Percentiles rank a stretch among this genome's conserved stretches.
Conservation (phyloP, 2,888 invertebrate species). For the Mactromeris polynyma region DNA sequence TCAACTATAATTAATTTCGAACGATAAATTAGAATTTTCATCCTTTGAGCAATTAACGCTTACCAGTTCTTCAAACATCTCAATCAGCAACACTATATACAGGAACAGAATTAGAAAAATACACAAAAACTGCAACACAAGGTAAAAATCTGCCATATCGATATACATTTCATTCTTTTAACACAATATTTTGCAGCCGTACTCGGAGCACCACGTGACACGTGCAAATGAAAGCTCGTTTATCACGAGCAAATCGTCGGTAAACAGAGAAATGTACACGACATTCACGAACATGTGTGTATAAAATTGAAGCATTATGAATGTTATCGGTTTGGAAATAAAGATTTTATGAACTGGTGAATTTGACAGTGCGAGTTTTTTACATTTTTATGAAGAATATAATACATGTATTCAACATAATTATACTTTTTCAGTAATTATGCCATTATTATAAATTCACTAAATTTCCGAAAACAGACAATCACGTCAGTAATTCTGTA, state of each 20-base stretch:
- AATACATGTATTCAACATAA: too few relatives aligned
- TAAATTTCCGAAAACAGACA: too few relatives aligned
- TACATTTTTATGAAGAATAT: too few relatives aligned
- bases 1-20: not conserved
- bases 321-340: too few relatives aligned
- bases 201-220: not conserved
- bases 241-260: not conserved
- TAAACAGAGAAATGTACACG: too few relatives aligned
- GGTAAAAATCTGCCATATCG: not conserved
- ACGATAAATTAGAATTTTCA: not conserved
- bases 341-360: too few relatives aligned
- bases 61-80: not conserved
- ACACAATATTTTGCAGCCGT: not conserved
- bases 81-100: conserved; percentile 3
- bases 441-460: too few relatives aligned
- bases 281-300: too few relatives aligned
- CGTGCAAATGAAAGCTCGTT: not conserved
- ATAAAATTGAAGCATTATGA: too few relatives aligned
- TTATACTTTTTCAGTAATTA: too few relatives aligned
- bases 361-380: too few relatives aligned
- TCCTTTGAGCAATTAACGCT: not conserved
- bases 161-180: not conserved
- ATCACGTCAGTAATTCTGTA: too few relatives aligned
- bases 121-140: not conserved
- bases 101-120: not conserved